Evolutionary conservation across 2,113 vertebrate genomes (phyloP), one percentile per base, ranked within the genome.

Genomic region (Aspiorhynchus laticeps): DNA sequence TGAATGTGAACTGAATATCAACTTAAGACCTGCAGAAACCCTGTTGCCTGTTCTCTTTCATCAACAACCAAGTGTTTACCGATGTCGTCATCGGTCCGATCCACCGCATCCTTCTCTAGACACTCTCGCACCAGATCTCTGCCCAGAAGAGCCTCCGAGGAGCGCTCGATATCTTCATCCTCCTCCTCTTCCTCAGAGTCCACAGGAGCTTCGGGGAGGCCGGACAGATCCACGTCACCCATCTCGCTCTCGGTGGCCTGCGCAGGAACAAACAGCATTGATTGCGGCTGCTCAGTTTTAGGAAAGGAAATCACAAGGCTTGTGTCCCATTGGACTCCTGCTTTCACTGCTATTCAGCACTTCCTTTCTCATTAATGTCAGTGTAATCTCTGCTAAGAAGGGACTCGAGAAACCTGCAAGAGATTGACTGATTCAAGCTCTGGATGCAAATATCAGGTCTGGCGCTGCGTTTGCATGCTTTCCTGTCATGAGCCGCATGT

Each of bases 101-200:
- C 97, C 7, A 94, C 96, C 33, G 98, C 97, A 38, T 99, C 97
- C 88, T 99, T 99, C 93, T 99, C 98, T 92, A 99, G 95, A 95
- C 98, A 98, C 90, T 99, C 98, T 85, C 98, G 94, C 85, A 99
- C 98, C 88, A 99, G 93, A 91, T 99, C 98, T 88, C 97, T 93
- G 4, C 96, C 96, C 10, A 97, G 92, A 33, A 99, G 93, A 0
- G 97, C 94, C 92, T 98, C 97, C 0, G 97, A 96, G 63, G 97
- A 96, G 91, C 97, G 94, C 90, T 99, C 98, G 89, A 99, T 95
- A 63, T 99, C 98, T 92, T 99, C 98, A 79, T 99, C 98, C 88
- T 99, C 98, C 65, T 98, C 98, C 71, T 99, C 98, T 93, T 99
- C 98, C 90, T 99, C 98, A 43, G 97, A 98, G 95, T 99, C 98